Base-by-base conservation (phyloP, 2,113 vertebrate species). In the Dicentrarchus labrax region DNA sequence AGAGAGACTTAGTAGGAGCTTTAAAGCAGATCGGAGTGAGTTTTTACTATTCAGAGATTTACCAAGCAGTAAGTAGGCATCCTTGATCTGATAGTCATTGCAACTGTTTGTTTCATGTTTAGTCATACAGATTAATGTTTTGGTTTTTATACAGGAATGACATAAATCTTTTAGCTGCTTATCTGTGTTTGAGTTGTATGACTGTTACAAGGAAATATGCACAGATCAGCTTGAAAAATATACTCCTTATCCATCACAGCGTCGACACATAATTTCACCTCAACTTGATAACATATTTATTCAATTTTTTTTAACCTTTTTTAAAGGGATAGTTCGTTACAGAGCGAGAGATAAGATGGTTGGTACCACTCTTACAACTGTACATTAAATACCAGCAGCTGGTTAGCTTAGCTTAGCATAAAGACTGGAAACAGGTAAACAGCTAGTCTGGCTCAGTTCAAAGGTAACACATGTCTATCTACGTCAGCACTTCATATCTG, bases 41-140 rank as follows among this genome's bases (percentile, higher is more conserved):
- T 85, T 90, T 83, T 50, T 76, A 57, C 78, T 85, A 87, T 90
- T 76, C 77, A 69, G 45, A 84, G 80, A 76, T 68, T 64, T 83
- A 41, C 50, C 38, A 64, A 51, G 67, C 43, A 65, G 78, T n/a
- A 83, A 50, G 76, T 7, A 45, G 83, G 61, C n/a, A 78, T 65
- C 48, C 68, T 83, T 60, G 47, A 87, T 73, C 76, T 84, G 67
- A 74, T 61, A 64, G 66, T 60, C 70, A 36, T 50, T 39, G 54
- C 56, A 82, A 86, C 82, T 80, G 70, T 89, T 86, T 79, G 70
- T 67, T 77, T 38, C 8, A 73, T 12, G 1, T 72, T 67, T 21
- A 17, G 43, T 82, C 64, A 57, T 8, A 61, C 41, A 64, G 72
- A 84, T 75, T 73, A 57, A 69, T 65, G 17, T 82, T 71, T 81